These are phyloP conservation scores for Fulmarus glacialis DNA, from an alignment of 2,113 vertebrate genomes.

Conservation along the genomic window DNA sequence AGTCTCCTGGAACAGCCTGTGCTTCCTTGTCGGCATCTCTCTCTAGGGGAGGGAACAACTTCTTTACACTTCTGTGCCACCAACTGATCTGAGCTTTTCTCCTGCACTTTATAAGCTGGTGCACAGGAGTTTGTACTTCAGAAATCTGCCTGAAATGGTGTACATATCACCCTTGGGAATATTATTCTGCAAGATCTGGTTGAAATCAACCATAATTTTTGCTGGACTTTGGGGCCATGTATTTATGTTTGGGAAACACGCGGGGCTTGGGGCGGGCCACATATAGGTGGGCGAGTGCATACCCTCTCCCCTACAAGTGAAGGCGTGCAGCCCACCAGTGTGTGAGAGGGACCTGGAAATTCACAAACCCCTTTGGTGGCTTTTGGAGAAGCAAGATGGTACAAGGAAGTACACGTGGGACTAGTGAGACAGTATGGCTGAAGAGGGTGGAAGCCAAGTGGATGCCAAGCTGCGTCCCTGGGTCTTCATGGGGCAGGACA, in stretches of 20 bases:
- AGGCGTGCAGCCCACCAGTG: neutral
- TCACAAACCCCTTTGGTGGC: neutral
- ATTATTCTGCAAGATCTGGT: neutral
- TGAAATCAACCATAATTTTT: neutral
- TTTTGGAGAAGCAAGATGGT: neutral
- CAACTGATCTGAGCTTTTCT: neutral
- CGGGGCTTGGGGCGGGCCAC: neutral
- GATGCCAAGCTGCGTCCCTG: neutral
- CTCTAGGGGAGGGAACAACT: neutral
- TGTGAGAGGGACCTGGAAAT: neutral
- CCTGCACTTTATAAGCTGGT: neutral
- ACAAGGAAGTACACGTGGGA: neutral
- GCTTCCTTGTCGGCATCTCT: neutral
- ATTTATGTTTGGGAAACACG: neutral
- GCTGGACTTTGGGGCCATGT: neutral
- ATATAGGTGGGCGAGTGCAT: neutral
- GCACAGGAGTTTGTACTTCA: neutral
- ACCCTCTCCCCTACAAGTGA: no score
- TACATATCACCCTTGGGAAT: neutral
- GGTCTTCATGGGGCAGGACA: neutral
- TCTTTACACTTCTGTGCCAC: neutral
- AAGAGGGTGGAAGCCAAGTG: neutral
- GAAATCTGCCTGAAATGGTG: neutral
- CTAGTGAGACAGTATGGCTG: neutral
- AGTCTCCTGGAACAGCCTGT: neutral